Base-by-base conservation (phyloP, 2,888 invertebrate genomes). In the Syrphus vitripennis region DNA sequence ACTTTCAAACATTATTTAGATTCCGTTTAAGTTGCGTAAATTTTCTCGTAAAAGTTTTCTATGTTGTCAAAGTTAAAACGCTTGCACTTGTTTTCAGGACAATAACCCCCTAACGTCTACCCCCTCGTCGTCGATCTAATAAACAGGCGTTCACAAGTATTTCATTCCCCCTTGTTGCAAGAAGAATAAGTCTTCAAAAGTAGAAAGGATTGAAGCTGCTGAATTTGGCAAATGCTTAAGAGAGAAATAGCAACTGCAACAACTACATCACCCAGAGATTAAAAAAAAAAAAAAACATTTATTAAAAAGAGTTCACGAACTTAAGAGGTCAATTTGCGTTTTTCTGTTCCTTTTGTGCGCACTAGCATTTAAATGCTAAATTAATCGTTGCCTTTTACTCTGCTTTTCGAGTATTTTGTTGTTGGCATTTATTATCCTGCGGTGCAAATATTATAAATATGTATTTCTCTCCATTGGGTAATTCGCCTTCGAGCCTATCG, bases 271-370 rank as follows among this genome's bases (percentile, higher is more conserved):
- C 45, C 40, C 7, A 63, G 10, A 21, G 16, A 57, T 55, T 37
- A 67, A 77, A 7, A 45, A 59, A 42, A 14, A n/a, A 65, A 45
- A n/a, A 42, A 55, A 45, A 71, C 21, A 61, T 48, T 75, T 61
- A 42, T 40, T 53, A 19, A 79, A 48, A 79, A 74, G 74, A 79
- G 83, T 83, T 83, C 83, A 78, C 61, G 63, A 83, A 78, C 83
- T 69, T 78, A 74, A 14, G 55, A 63, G 83, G 79, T 63, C 79
- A 79, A 74, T 70, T 40, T 79, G 55, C 55, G 42, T 69, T 42
- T 31, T 63, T 63, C 24, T 59, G 12, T 10, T 24, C n/a, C 19
- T 16, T 16, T 37, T 59, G 5, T 72, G 0, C 16, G 16, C 24
- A 45, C 6, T 16, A 42, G 19, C 9, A 42, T 63, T 55, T 29